A percentile compares a stretch with the other conserved stretches of the same genome.
Evolutionary conservation across 2,113 vertebrate genomes (phyloP).

Genomic region (Muscicapa adusta): DNA sequence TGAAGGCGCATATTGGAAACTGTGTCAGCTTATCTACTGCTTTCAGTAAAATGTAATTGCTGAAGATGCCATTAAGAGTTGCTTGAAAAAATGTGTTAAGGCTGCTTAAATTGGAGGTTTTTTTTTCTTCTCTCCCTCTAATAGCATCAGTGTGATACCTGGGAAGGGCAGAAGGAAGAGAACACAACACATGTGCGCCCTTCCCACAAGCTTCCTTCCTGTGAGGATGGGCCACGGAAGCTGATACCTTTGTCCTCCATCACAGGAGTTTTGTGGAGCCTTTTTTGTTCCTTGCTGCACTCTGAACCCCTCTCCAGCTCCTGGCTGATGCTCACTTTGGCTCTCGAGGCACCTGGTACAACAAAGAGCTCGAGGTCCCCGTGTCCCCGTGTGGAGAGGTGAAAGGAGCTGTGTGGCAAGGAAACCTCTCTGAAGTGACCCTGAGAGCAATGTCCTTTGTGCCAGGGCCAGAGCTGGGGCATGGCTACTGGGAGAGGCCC

Average conservation of each 20-base stretch:
- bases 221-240: background rate
- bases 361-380: background rate
- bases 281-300: background rate
- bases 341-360: background rate
- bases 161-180: background rate
- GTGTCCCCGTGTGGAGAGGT: fast-evolving
- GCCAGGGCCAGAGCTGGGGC: background rate
- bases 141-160: background rate
- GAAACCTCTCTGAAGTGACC: background rate
- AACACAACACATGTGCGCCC: background rate
- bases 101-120: background rate
- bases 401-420: background rate
- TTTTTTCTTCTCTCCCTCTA: background rate
- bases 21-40: constrained; percentile 45
- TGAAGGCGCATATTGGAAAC: constrained; percentile 55
- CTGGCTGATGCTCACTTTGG: fast-evolving
- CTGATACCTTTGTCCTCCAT: background rate
- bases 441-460: background rate
- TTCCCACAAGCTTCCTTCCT: background rate
- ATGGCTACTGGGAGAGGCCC: background rate
- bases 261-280: background rate
- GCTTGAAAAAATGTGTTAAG: constrained; percentile 38
- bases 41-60: constrained; percentile 63
- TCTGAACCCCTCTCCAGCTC: background rate
- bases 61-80: constrained; percentile 54